Conservation (phyloP, 92 coral and sea anemone genomes). For the Epizoanthus stellaris region DNA sequence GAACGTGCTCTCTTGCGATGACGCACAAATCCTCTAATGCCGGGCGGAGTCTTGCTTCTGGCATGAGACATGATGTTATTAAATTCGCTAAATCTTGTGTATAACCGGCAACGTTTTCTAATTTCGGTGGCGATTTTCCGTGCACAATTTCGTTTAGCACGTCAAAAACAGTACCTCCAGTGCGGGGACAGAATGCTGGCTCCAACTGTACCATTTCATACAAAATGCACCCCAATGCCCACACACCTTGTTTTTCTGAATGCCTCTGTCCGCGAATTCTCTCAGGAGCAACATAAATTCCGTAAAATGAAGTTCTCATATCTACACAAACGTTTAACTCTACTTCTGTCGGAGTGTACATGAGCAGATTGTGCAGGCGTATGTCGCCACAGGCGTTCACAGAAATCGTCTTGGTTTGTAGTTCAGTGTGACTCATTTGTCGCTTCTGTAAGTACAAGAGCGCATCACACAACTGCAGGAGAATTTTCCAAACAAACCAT, state of each 20-base stretch:
- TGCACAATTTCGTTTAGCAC: constrained; percentile 68
- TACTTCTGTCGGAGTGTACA: constrained; percentile 64
- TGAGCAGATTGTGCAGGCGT: constrained; percentile 67
- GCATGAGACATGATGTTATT: constrained; percentile 65
- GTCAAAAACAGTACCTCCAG: constrained; percentile 62
- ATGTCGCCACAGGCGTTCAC: constrained; percentile 69
- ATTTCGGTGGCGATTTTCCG: constrained; percentile 68
- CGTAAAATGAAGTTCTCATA: constrained; percentile 57
- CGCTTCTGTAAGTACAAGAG: constrained; percentile 68
- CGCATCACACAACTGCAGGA: constrained; percentile 67
- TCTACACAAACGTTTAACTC: constrained; percentile 67
- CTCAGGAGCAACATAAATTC: constrained; percentile 80
- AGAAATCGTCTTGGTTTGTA: constrained; percentile 65
- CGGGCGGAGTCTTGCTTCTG: constrained; percentile 59
- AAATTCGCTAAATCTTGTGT: constrained; percentile 42
- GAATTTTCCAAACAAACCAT: constrained; percentile 70
- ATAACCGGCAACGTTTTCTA: constrained; percentile 50
- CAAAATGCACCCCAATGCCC: constrained; percentile 77
- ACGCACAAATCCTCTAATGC: constrained; percentile 52
- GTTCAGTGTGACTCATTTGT: constrained; percentile 62
- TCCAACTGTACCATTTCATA: constrained; percentile 69
- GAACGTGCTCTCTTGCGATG: constrained; percentile 49
- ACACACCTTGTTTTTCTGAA: constrained; percentile 62
- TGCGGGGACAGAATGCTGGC: constrained; percentile 60
- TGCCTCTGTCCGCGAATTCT: constrained; percentile 65